A percentile compares a stretch with the other conserved stretches of the same genome.
Conservation (phyloP, 2,113 vertebrate species). For the Stigmatopora nigra region DNA sequence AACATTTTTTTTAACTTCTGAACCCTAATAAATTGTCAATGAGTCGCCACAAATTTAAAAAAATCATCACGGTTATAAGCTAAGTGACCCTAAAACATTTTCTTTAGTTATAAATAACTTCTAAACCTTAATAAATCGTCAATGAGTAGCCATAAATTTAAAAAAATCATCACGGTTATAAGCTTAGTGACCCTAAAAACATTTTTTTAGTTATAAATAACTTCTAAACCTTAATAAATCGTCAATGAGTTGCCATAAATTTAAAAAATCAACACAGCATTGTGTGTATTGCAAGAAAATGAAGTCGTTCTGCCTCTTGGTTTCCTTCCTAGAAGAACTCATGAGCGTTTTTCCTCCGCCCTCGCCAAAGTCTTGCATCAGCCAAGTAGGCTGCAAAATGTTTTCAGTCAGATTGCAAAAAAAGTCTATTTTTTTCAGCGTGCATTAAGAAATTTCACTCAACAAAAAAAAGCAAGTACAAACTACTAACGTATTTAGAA, state of each 20-base stretch:
- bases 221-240: neutral
- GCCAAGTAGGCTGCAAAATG: constrained; percentile 11
- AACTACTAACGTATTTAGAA: neutral
- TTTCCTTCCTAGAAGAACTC: neutral
- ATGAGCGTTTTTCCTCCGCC: constrained; percentile 2
- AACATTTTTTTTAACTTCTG: no score
- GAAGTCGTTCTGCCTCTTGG: neutral
- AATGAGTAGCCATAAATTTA: neutral
- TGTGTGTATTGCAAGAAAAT: neutral
- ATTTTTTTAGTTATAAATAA: constrained; percentile 1
- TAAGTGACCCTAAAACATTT: no score
- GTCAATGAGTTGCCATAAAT: neutral
- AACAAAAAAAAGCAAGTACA: neutral
- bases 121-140: neutral
- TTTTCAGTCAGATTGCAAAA: neutral
- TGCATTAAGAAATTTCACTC: neutral
- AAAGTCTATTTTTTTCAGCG: neutral
- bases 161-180: neutral
- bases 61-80: neutral
- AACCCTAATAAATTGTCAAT: neutral
- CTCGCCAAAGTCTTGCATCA: constrained; percentile 47
- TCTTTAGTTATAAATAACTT: no score
- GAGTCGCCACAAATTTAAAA: neutral
- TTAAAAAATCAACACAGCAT: neutral
- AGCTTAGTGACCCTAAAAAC: no score